Percentiles rank a stretch among this genome's conserved stretches.
Evolutionary conservation across 2,888 invertebrate genomes (phyloP).

Genomic region (Chloroclysta siterata): DNA sequence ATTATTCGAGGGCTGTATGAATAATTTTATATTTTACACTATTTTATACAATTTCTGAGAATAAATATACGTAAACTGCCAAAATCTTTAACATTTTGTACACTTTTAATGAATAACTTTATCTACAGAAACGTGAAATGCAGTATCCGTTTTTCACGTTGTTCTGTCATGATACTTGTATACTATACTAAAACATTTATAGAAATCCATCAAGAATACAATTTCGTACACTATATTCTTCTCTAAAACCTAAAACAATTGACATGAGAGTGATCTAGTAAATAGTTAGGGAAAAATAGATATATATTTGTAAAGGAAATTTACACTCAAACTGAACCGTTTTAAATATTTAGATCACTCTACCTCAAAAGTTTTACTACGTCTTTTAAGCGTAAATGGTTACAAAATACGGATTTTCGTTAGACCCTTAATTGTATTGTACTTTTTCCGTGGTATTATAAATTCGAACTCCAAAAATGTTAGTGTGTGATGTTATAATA

Average conservation of each 20-base stretch:
- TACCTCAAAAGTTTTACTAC: no score
- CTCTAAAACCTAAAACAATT: background rate
- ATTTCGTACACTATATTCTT: background rate
- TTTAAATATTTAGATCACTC: no score
- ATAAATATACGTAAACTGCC: background rate
- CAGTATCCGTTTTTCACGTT: background rate
- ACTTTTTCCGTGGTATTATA: conserved; percentile 1
- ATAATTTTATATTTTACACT: no score
- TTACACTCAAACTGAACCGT: no score
- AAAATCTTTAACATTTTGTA: background rate
- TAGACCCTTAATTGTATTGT: background rate
- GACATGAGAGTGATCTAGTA: background rate
- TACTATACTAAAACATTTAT: background rate
- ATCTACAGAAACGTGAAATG: background rate
- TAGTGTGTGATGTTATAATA: background rate
- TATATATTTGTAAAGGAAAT: no score
- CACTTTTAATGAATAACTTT: no score
- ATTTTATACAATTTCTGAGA: background rate
- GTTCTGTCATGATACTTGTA: background rate
- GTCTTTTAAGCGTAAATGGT: background rate
- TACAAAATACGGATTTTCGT: conserved; percentile 1
- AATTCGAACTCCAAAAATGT: background rate
- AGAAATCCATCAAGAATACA: background rate
- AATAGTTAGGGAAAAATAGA: no score
- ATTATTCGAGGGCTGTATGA: background rate